These are phyloP conservation scores for Xiphophorus hellerii DNA, from an alignment of 2,113 vertebrate genomes.

Conservation along the genomic window DNA sequence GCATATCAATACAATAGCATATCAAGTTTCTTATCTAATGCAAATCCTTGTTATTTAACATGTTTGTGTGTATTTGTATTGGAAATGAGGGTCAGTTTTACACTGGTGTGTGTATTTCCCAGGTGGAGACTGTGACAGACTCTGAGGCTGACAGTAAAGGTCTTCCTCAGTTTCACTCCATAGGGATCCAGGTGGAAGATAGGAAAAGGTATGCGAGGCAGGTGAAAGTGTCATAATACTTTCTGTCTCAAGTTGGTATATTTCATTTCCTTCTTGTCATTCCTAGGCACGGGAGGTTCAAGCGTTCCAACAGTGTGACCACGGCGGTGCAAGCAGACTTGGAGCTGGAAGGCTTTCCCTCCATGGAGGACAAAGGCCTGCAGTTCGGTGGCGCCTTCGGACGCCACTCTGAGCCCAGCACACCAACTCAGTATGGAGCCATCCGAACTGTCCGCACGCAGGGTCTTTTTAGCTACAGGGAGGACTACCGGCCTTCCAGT, in stretches of 20 bases:
- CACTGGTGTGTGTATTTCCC: constrained; percentile 70
- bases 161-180: constrained; percentile 94
- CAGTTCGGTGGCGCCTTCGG: constrained; percentile 95
- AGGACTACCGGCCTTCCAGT: constrained; percentile 92
- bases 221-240: background rate
- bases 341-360: constrained; percentile 93
- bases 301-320: constrained; percentile 97
- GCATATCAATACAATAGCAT: background rate
- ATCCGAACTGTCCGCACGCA: constrained; percentile 96
- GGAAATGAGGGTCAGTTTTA: background rate
- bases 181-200: constrained; percentile 96
- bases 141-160: constrained; percentile 93
- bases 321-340: constrained; percentile 96
- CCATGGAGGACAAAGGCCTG: constrained; percentile 95
- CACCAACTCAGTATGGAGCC: constrained; percentile 93
- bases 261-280: background rate
- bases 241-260: background rate
- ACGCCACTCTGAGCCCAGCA: constrained; percentile 96
- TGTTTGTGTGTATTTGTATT: background rate
- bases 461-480: constrained; percentile 96
- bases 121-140: constrained; percentile 97
- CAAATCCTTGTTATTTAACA: background rate
- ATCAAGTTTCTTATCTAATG: background rate
- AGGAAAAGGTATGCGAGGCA: constrained; percentile 85
- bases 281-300: constrained; percentile 90